Conservation (phyloP, 2,888 invertebrate genomes). For the Platycheirus albimanus region DNA sequence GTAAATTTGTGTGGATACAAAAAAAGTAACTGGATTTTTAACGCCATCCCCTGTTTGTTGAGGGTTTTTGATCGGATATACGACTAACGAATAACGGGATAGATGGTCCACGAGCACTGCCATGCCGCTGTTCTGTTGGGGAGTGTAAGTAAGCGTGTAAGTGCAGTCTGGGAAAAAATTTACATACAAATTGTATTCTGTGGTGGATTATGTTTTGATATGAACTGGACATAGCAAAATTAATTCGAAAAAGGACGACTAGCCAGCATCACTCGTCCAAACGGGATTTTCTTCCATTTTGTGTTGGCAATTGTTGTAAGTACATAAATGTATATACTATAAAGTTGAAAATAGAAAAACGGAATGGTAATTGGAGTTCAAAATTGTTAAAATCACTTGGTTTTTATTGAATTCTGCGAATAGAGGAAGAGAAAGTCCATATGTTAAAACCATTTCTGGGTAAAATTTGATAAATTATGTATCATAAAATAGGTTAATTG, state of each 20-base stretch:
- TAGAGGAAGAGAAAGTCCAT: too few species aligned
- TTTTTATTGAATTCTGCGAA: too few species aligned
- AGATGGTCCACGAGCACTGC: constrained; percentile 40
- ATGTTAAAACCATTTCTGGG: too few species aligned
- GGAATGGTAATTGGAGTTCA: too few species aligned
- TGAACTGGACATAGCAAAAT: constrained; percentile 70
- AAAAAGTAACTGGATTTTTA: constrained; percentile 72
- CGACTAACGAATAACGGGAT: constrained; percentile 32
- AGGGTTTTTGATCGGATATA: constrained; percentile 30
- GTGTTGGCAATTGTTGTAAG: constrained; percentile 6
- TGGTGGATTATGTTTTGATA: constrained; percentile 76
- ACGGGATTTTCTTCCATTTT: constrained; percentile 45
- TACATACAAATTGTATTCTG: constrained; percentile 77
- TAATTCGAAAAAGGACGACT: constrained; percentile 66
- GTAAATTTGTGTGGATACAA: constrained; percentile 72
- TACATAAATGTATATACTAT: too few species aligned
- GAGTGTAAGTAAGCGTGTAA: constrained; percentile 73
- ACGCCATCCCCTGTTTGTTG: constrained; percentile 60
- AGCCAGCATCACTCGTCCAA: constrained; percentile 65
- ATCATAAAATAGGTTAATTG: too few species aligned
- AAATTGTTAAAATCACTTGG: too few species aligned
- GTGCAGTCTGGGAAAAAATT: constrained; percentile 76
- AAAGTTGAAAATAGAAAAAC: too few species aligned
- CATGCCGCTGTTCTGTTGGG: constrained; percentile 40
- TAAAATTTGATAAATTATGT: too few species aligned